Conservation (phyloP, 1,140 invertebrate species). For the Sinella curviseta region DNA sequence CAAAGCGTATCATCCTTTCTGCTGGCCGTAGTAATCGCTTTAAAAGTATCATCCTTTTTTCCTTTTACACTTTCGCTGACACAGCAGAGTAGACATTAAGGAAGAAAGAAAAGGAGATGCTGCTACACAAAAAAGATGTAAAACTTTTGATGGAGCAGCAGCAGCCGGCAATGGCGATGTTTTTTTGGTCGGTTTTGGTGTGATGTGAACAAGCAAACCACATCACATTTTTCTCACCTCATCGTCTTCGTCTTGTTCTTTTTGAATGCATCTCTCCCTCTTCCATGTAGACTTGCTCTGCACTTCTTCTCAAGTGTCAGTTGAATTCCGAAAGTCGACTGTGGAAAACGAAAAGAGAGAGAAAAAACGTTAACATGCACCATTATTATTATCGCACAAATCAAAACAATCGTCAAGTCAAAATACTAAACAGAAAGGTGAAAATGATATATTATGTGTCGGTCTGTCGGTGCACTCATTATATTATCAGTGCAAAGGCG, state of each 20-base stretch:
- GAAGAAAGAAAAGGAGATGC: background rate
- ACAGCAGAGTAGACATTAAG: background rate
- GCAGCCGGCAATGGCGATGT: background rate
- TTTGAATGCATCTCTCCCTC: background rate
- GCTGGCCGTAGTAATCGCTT: background rate
- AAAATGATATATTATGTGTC: constrained; percentile 19
- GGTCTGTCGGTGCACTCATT: background rate
- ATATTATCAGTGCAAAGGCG: background rate
- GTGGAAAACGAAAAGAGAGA: background rate
- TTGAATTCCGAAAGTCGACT: background rate
- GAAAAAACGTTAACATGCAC: constrained; percentile 4
- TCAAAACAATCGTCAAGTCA: constrained; percentile 23
- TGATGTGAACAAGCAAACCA: constrained; percentile 15
- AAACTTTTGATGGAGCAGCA: background rate
- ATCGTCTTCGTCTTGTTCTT: background rate
- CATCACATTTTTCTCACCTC: constrained; percentile 25
- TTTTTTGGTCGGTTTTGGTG: background rate
- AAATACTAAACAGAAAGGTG: constrained; percentile 14
- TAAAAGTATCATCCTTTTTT: background rate
- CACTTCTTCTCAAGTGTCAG: background rate
- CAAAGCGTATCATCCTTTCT: background rate
- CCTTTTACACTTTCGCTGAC: constrained; percentile 2
- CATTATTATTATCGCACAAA: constrained; percentile 23
- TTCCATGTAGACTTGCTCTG: background rate
- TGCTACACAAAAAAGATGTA: background rate